These are phyloP conservation scores for Crocallis elinguaria DNA, from an alignment of 2,888 invertebrate genomes.

Conservation along the genomic window DNA sequence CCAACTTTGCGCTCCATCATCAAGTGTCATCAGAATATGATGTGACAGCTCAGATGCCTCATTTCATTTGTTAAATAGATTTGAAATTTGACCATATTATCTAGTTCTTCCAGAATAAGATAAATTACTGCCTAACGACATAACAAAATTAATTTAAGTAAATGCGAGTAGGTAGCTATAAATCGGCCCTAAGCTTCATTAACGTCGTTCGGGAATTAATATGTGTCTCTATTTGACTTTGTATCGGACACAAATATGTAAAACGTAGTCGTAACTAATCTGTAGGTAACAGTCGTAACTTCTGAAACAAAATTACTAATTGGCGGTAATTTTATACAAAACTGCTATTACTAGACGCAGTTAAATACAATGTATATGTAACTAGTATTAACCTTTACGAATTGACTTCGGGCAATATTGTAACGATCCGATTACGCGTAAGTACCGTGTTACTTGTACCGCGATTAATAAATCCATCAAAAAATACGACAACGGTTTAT, in stretches of 20 bases:
- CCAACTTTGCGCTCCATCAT: no score
- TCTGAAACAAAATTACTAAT: background rate
- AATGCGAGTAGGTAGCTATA: background rate
- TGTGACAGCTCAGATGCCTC: no score
- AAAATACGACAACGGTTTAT: constrained; percentile 9
- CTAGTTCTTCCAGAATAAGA: no score
- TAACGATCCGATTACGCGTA: background rate
- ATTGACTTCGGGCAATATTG: background rate
- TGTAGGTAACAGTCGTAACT: background rate
- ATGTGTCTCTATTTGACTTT: constrained; percentile 4
- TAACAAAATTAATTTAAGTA: constrained; percentile 2
- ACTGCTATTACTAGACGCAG: no score
- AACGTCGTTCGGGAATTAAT: constrained; percentile 5
- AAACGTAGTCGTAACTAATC: background rate
- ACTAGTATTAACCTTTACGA: background rate
- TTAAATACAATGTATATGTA: background rate
- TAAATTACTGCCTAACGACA: background rate
- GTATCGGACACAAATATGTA: constrained; percentile 4
- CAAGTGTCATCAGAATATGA: no score
- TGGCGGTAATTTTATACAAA: background rate
- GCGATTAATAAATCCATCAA: constrained; percentile 15
- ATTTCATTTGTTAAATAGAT: no score
- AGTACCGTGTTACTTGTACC: background rate
- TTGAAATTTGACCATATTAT: no score
- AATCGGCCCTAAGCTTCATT: constrained; percentile 7